Conservation (phyloP, 1,140 invertebrate genomes). For the Diachasmimorpha longicaudata region DNA sequence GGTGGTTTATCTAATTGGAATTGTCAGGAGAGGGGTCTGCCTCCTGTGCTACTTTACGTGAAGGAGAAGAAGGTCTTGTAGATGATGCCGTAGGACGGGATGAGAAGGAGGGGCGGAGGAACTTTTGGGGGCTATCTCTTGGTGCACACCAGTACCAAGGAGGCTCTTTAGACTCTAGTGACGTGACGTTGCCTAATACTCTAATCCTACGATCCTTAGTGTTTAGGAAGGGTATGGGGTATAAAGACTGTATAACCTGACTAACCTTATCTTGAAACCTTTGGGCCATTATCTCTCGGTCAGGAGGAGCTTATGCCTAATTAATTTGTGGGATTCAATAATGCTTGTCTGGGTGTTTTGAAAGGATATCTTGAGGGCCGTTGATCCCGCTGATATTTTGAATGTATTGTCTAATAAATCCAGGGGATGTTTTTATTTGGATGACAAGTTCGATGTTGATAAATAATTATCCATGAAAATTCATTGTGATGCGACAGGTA, state of each 20-base stretch:
- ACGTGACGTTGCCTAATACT: slow-evolving; percentile 63
- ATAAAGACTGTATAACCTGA: slow-evolving; percentile 21
- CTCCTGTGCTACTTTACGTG: slow-evolving; percentile 3
- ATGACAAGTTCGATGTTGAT: too few species aligned
- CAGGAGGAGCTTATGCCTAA: background rate
- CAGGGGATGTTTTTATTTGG: background rate
- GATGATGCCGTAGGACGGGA: slow-evolving; percentile 18
- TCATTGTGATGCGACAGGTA: too few species aligned
- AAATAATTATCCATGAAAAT: too few species aligned
- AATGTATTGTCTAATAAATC: background rate
- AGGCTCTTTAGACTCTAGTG: slow-evolving; percentile 61
- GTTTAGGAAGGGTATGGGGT: slow-evolving; percentile 31
- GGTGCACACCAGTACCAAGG: slow-evolving; percentile 53
- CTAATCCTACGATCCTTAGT: slow-evolving; percentile 48
- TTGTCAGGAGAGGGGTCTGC: slow-evolving; percentile 46
- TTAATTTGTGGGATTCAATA: background rate
- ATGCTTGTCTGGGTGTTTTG: background rate
- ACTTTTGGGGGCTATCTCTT: slow-evolving; percentile 59
- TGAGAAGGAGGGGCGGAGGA: slow-evolving; percentile 42
- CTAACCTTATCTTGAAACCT: slow-evolving; percentile 32
- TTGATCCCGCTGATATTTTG: background rate
- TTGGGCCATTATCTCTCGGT: slow-evolving; percentile 6
- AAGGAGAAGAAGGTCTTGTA: slow-evolving; percentile 17
- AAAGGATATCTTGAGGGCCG: background rate
- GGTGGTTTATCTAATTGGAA: slow-evolving; percentile 62